phyloP scores from a whole-genome alignment of 92 coral and sea anemone genomes.

The Siderastrea radians region DNA sequence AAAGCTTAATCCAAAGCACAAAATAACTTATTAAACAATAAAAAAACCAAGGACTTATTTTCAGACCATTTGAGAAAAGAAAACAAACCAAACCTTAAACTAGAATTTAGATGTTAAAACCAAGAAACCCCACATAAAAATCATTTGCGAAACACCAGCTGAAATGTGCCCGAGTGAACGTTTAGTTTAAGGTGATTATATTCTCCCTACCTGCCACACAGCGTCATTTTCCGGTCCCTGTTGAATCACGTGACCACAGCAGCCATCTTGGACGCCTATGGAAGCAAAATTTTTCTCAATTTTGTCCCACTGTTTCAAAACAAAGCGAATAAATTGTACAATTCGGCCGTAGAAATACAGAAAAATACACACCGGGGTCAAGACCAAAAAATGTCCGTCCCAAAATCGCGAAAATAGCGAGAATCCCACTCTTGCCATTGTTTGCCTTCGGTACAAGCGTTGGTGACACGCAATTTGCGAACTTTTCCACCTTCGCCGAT shows the following conservation, averaged over 20 bases:
- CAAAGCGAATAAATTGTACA: conserved; percentile 22
- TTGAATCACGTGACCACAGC: conserved; percentile 81
- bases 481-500: conserved; percentile 27
- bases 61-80: neutral
- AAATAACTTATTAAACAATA: neutral
- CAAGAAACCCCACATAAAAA: neutral
- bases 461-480: conserved; percentile 36
- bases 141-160: neutral
- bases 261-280: conserved; percentile 87
- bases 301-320: conserved; percentile 41
- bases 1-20: neutral
- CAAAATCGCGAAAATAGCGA: conserved; percentile 24
- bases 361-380: conserved; percentile 57
- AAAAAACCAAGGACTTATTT: neutral
- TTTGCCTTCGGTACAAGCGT: conserved; percentile 51
- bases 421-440: conserved; percentile 46
- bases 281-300: conserved; percentile 57
- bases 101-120: neutral
- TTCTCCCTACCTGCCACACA: conserved; percentile 78
- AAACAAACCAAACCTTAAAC: neutral
- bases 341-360: conserved; percentile 28
- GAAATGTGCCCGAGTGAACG: neutral
- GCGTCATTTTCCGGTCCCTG: conserved; percentile 56
- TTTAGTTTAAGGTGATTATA: conserved; percentile 1
- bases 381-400: conserved; percentile 15